Evolutionary conservation across 2,888 invertebrate genomes (phyloP).

Genomic region (Pediacus dermestoides): DNA sequence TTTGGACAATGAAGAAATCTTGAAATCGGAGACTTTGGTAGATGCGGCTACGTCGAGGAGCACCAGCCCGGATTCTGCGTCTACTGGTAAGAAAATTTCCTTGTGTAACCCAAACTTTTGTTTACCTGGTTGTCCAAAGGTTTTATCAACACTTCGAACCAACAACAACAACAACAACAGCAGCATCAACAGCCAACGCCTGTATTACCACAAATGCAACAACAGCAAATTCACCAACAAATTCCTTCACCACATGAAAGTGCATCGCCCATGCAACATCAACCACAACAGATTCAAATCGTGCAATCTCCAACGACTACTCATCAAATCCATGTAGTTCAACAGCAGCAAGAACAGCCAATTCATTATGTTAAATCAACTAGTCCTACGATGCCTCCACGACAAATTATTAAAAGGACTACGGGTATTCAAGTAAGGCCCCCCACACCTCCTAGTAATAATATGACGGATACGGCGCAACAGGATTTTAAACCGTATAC

Average conservation of each 20-base stretch:
- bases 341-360: too few relatives aligned
- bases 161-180: constrained; percentile 11
- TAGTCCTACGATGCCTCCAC: too few relatives aligned
- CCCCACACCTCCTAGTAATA: constrained; percentile 39
- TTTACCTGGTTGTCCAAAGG: background rate
- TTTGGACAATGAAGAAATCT: constrained; percentile 42
- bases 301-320: constrained; percentile 18
- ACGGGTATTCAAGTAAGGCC: constrained; percentile 42
- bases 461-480: constrained; percentile 12
- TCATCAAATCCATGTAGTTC: too few relatives aligned
- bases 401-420: constrained; percentile 40
- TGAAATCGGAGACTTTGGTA: constrained; percentile 34
- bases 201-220: constrained; percentile 13
- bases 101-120: background rate
- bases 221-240: constrained; percentile 10
- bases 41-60: constrained; percentile 32
- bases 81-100: constrained; percentile 15
- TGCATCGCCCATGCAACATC: constrained; percentile 8
- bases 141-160: constrained; percentile 1
- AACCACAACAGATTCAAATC: constrained; percentile 11
- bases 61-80: constrained; percentile 31
- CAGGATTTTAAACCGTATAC: constrained; percentile 32
- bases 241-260: constrained; percentile 7
- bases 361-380: too few relatives aligned
- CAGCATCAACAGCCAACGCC: constrained; percentile 13